Evolutionary conservation across 2,113 vertebrate genomes (phyloP).

Genomic region (Myanophis thanlyinensis): DNA sequence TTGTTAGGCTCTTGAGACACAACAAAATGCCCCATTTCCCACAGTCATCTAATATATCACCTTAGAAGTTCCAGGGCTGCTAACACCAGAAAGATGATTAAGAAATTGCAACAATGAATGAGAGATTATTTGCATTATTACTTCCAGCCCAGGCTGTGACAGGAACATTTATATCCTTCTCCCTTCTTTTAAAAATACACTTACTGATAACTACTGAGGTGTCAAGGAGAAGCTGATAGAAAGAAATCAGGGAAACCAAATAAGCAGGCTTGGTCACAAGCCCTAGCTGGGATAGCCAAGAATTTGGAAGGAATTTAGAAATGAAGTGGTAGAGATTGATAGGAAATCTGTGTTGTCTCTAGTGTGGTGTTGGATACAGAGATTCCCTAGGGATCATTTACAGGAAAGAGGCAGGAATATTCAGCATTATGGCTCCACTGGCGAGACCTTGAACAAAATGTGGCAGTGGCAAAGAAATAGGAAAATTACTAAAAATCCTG

Average conservation of each 20-base stretch:
- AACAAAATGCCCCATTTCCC: not conserved
- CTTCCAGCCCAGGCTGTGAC: not conserved
- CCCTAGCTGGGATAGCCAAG: not conserved
- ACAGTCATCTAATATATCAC: not conserved
- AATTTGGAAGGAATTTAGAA: conserved; percentile 48
- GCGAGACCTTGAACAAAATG: not conserved
- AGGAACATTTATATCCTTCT: not conserved
- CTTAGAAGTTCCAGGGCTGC: not conserved
- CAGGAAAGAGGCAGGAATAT: not conserved
- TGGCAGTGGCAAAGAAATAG: not conserved
- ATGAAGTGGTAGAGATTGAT: conserved; percentile 41
- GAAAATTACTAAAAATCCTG: not conserved
- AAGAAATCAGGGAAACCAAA: conserved; percentile 53
- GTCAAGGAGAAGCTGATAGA: conserved; percentile 15
- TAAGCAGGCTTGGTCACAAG: conserved; percentile 40
- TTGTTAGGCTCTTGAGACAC: not conserved
- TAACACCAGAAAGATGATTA: not conserved
- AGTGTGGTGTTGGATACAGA: rapidly evolving
- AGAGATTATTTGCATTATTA: not conserved
- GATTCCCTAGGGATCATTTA: conserved; percentile 22
- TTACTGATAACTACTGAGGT: conserved; percentile 25
- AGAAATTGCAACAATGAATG: not conserved
- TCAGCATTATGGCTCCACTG: not conserved
- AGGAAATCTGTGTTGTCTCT: conserved; percentile 14
- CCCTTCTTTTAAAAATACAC: conserved; percentile 22